Evolutionary conservation across 2,888 invertebrate genomes (phyloP), one percentile per base, ranked within the genome.

Genomic region (Rugalucina vietnamica): DNA sequence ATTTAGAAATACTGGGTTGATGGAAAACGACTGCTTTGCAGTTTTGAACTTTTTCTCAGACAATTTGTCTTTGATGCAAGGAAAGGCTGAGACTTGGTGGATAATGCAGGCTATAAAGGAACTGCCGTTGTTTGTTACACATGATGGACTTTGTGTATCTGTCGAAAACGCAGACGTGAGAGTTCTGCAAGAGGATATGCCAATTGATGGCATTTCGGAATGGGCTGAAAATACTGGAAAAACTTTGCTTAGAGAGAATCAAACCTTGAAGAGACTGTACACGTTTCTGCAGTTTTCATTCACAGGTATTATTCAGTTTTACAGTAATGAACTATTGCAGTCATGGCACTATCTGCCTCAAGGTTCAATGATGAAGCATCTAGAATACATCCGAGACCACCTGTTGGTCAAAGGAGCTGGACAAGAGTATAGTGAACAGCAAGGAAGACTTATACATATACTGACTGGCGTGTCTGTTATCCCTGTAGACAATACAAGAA

Each of bases 381-480:
- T 82, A 12, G 34, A 0, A 32, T 82, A 60, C 37, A 57, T 82
- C 3, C 65, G 54, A 36, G 70, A 77, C 29, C n/a, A 18, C 32
- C 69, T 80, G 12, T 36, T 69, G 14, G 27, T 4, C 3, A 60
- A n/a, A 10, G 8, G 27, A 69, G 5, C n/a, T 8, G 54, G 54
- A 8, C 12, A 54, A 21, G 21, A 54, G 10, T 54, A 18, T 54
- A 4, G 3, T 10, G 10, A 10, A 21, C 21, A 21, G 12, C n/a
- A 49, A 36, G 18, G 36, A 14, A 34, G 36, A 29, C 24, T 80
- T n/a, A 14, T 36, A 5, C 32, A 69, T 10, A 18, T 36, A 3
- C 36, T 80, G 21, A 80, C 43, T 69, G 24, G n/a, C 1, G 24
- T 80, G 32, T 29, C 74, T 4, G 60, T 80, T n/a, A 27, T 80